A percentile compares a stretch with the other conserved stretches of the same genome.
phyloP scores from a whole-genome alignment of 2,888 invertebrate species.

The Sinhomidia bicolor region DNA sequence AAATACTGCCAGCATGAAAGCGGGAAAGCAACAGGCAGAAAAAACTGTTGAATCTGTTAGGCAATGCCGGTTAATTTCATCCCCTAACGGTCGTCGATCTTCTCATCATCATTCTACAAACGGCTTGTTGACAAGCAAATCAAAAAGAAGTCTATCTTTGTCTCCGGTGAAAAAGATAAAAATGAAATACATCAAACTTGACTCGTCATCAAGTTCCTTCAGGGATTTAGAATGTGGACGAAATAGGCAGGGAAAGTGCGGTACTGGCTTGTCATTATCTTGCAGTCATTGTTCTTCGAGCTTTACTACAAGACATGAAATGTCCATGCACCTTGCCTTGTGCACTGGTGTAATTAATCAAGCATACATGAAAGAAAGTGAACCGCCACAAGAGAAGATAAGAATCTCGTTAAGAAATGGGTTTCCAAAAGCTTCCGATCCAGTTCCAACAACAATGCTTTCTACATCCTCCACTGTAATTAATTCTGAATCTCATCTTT shows the following conservation, averaged over 20 bases:
- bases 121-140: neutral
- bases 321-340: conserved; percentile 73
- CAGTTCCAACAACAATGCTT: neutral
- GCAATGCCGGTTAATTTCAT: neutral
- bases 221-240: neutral
- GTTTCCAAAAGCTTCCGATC: conserved; percentile 10
- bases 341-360: conserved; percentile 76
- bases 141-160: conserved; percentile 1
- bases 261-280: neutral
- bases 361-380: conserved; percentile 48
- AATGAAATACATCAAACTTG: conserved; percentile 53
- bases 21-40: neutral
- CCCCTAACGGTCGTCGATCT: neutral
- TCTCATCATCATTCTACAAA: conserved; percentile 34
- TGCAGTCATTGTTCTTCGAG: conserved; percentile 73
- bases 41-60: neutral
- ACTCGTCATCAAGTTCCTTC: neutral
- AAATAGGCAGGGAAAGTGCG: neutral
- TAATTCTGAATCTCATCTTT: conserved; percentile 1
- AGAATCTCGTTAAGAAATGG: conserved; percentile 45
- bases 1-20: neutral
- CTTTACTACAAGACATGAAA: conserved; percentile 75
- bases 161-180: conserved; percentile 65
- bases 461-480: neutral
- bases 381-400: conserved; percentile 55